A percentile compares a stretch with the other conserved stretches of the same genome.
phyloP scores from a whole-genome alignment of 1,140 invertebrate genomes.

The Diorhabda carinulata region DNA sequence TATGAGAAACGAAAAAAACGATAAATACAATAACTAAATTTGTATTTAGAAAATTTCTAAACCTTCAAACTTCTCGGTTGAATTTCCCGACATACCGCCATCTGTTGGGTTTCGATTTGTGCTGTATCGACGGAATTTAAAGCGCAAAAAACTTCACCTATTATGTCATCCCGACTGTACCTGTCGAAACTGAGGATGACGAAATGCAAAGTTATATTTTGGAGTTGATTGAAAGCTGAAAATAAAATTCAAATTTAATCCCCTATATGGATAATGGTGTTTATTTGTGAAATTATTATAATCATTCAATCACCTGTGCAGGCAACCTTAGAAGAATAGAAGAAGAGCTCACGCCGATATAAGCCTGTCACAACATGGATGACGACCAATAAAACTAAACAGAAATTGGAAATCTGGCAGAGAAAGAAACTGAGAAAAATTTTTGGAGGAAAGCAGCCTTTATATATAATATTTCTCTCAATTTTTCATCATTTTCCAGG shows the following conservation, averaged over 20 bases:
- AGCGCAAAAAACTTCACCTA: constrained; percentile 92
- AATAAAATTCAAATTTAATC: background rate
- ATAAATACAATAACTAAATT: background rate
- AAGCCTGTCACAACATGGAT: no score
- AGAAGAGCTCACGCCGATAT: no score
- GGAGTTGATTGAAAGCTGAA: constrained; percentile 67
- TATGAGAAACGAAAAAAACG: constrained; percentile 41
- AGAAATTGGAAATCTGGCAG: no score
- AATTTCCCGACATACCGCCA: constrained; percentile 76
- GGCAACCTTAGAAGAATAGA: no score
- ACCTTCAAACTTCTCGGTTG: constrained; percentile 83
- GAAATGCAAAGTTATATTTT: constrained; percentile 87
- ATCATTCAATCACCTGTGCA: no score
- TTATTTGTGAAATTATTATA: no score
- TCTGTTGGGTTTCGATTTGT: constrained; percentile 71
- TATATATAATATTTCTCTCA: no score
- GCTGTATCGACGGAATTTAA: constrained; percentile 75
- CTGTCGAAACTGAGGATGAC: constrained; percentile 94
- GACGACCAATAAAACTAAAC: no score
- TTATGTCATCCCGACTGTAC: constrained; percentile 94
- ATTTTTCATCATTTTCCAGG: no score
- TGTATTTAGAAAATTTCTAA: constrained; percentile 17
- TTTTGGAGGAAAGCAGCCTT: no score
- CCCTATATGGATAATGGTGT: no score
- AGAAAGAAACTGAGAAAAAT: no score